Base-by-base conservation (phyloP, 64 coral and sea anemone genomes). In the Platygyra sinensis region DNA sequence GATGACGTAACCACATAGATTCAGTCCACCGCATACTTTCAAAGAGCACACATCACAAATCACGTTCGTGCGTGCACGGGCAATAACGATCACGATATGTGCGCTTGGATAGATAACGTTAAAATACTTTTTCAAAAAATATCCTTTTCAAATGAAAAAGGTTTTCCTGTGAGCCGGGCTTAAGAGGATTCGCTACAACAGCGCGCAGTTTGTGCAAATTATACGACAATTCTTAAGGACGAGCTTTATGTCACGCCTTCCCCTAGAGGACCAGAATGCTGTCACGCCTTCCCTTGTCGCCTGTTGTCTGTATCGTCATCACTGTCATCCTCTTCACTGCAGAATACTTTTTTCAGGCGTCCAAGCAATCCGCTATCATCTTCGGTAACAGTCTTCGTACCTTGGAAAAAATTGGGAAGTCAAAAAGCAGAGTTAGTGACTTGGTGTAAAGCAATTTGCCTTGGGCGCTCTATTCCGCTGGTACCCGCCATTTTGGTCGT, bases 391-490 rank as follows among this genome's bases (percentile, higher is more conserved):
- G 81, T 85, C 81, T 85, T 85, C 8, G 81, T 72, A 52, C 62
- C 62, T 85, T 85, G 81, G 62, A 85, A 71, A n/a, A 71, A 85
- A 85, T 85, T 85, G 81, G 72, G 50, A 63, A 85, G 81, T 24
- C 81, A 72, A 85, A 85, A 85, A 63, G 81, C 10, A 67, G 61
- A 83, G 60, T 85, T 85, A 85, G 38, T 85, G 81, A 85, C 81
- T 69, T 29, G 67, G 38, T 85, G 62, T 51, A 20, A 16, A 22
- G 32, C 65, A 27, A 29, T 27, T 69, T 69, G 8, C 0, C 22
- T 25, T 5, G 22, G 22, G 65, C 29, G 0, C 10, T 57, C 54
- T 57, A 12, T 16, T 57, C 10, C 54, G 54, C 54, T 57, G 2
- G 42, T 8, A 57, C 1, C 54, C 54, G 54, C 15, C 71, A 73